Percentiles rank a stretch among this genome's conserved stretches.
These are phyloP conservation scores for Tursiops truncatus DNA, from an alignment of 2,113 vertebrate species.

Conservation along the genomic window DNA sequence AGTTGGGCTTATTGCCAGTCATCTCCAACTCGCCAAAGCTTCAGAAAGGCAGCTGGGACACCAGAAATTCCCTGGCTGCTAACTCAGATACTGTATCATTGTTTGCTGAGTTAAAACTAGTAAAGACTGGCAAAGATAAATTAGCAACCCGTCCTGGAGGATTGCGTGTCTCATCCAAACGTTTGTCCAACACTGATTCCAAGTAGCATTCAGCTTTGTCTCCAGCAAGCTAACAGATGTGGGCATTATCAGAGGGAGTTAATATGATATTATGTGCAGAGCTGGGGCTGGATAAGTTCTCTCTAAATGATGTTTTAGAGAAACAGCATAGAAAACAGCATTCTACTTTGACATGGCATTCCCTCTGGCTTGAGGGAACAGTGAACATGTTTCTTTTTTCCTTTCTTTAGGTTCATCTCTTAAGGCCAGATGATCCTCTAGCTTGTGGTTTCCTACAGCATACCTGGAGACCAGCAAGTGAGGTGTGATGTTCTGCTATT, in stretches of 20 bases:
- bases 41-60: constrained; percentile 65
- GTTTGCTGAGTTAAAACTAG: constrained; percentile 53
- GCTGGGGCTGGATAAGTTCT: constrained; percentile 37
- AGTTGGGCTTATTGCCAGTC: constrained; percentile 40
- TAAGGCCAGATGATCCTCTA: background rate
- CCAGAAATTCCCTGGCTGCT: constrained; percentile 10
- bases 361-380: constrained; percentile 43
- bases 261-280: constrained; percentile 46
- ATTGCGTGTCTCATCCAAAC: constrained; percentile 42
- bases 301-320: constrained; percentile 76
- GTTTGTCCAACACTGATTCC: constrained; percentile 53
- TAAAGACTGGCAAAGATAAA: constrained; percentile 66
- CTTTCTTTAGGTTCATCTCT: constrained; percentile 40
- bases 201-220: constrained; percentile 53
- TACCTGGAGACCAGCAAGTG: background rate
- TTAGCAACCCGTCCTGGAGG: background rate
- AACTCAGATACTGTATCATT: constrained; percentile 42
- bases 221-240: constrained; percentile 52
- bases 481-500: background rate
- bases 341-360: constrained; percentile 68
- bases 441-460: background rate
- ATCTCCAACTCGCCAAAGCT: constrained; percentile 22
- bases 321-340: constrained; percentile 74
- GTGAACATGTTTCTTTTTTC: background rate
- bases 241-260: constrained; percentile 57